phyloP scores from a whole-genome alignment of 37 sponge, comb jelly and placozoan genomes.

The Chondrosia reniformis region DNA sequence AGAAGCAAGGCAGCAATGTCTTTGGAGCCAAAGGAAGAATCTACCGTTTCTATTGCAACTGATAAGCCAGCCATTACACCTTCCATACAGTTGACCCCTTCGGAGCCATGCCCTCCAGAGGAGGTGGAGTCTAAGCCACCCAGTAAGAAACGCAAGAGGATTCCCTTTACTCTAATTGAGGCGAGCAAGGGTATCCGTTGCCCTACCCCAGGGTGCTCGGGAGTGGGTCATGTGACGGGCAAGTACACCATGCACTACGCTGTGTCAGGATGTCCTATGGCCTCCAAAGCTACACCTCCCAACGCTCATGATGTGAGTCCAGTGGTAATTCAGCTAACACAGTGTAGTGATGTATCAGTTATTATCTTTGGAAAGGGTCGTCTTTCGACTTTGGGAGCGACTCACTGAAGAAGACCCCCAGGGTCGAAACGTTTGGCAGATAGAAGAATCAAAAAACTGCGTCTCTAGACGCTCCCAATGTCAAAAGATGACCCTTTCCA shows the following conservation, averaged over 20 bases:
- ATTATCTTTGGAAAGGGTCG: no score
- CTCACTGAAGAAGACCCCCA: no score
- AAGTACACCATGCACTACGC: conserved; percentile 71
- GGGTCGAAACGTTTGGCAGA: no score
- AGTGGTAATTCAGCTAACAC: not conserved
- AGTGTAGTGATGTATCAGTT: no score
- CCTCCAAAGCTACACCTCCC: not conserved
- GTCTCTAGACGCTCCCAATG: no score
- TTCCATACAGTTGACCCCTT: not conserved
- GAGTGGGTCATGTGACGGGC: conserved; percentile 69
- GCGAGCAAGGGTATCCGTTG: conserved; percentile 70
- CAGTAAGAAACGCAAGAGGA: conserved; percentile 58
- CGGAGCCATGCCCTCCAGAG: not conserved
- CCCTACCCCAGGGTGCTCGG: conserved; percentile 75
- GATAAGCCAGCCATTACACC: not conserved
- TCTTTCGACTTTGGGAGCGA: no score
- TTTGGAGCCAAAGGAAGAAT: not conserved
- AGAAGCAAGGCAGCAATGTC: not conserved
- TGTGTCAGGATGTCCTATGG: conserved; percentile 70
- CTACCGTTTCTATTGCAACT: not conserved
- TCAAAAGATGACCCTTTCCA: no score
- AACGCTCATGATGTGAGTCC: not conserved
- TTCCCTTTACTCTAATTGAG: conserved; percentile 73
- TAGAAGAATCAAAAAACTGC: no score
- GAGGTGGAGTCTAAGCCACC: no score